Evolutionary conservation across 2,113 vertebrate species (phyloP).

Genomic region (Microtus oregoni): DNA sequence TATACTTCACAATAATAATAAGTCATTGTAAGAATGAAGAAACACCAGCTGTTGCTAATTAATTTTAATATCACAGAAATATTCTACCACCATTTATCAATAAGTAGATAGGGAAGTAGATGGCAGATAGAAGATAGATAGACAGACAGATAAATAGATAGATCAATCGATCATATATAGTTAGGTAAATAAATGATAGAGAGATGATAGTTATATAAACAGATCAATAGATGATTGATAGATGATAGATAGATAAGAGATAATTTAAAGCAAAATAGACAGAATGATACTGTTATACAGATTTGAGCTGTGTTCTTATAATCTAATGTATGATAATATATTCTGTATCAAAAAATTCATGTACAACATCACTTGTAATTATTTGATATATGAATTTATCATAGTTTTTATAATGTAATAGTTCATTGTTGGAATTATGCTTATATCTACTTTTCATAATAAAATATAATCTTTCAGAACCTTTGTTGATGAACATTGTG

Average conservation of each 20-base stretch:
- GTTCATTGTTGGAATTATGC: slow-evolving; percentile 12
- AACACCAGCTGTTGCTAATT: neutral
- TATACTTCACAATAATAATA: neutral
- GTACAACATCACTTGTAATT: neutral
- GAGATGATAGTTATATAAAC: too few species aligned
- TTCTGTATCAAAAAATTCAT: neutral
- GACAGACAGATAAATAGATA: neutral
- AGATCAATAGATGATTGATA: neutral
- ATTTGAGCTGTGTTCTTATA: slow-evolving; percentile 11
- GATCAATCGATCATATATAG: neutral
- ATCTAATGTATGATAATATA: neutral
- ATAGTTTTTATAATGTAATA: slow-evolving; percentile 4
- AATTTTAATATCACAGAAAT: slow-evolving; percentile 13
- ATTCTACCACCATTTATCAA: neutral
- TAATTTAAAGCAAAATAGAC: slow-evolving; percentile 30
- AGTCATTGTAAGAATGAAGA: slow-evolving; percentile 3
- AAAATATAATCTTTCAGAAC: slow-evolving; percentile 19
- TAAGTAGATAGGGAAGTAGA: neutral
- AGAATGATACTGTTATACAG: neutral
- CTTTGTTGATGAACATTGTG: slow-evolving; percentile 31
- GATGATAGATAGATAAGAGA: neutral
- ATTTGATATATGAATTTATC: neutral
- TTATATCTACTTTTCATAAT: slow-evolving; percentile 29
- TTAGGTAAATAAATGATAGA: too few species aligned
- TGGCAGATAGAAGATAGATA: neutral